Evolutionary conservation across 1,140 invertebrate species (phyloP).

Genomic region (Drosophila saltans): DNA sequence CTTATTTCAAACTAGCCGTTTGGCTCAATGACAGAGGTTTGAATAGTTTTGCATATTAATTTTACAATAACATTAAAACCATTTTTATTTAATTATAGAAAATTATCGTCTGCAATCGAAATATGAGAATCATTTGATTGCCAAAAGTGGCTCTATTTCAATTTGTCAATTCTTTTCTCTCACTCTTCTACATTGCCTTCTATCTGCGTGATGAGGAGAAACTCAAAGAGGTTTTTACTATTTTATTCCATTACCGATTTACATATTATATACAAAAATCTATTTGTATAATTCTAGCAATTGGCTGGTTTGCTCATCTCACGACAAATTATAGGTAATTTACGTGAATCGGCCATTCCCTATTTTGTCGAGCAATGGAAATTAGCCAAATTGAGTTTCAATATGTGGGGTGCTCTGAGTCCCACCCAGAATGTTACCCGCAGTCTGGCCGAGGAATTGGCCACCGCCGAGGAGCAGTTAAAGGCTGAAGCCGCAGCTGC

Average conservation of each 20-base stretch:
- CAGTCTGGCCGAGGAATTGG: constrained; percentile 61
- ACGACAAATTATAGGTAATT: constrained; percentile 96
- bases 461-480: constrained; percentile 57
- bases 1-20: constrained; percentile 95
- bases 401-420: constrained; percentile 92
- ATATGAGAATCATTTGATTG: constrained; percentile 98
- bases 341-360: constrained; percentile 95
- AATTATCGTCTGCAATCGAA: constrained; percentile 98
- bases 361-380: constrained; percentile 92
- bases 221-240: constrained; percentile 92
- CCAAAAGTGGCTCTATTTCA: constrained; percentile 98
- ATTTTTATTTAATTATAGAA: no score
- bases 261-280: constrained; percentile 3
- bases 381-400: constrained; percentile 91
- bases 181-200: constrained; percentile 99
- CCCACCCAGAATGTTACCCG: constrained; percentile 85
- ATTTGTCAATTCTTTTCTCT: constrained; percentile 99
- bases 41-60: not conserved
- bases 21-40: constrained; percentile 97
- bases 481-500: constrained; percentile 52
- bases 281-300: constrained; percentile 88
- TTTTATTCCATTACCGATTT: not conserved
- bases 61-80: no score
- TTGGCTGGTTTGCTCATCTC: constrained; percentile 96
- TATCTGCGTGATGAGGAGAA: constrained; percentile 98